These are phyloP conservation scores for Scalopus aquaticus DNA, from an alignment of 2,113 vertebrate genomes.

Conservation along the genomic window DNA sequence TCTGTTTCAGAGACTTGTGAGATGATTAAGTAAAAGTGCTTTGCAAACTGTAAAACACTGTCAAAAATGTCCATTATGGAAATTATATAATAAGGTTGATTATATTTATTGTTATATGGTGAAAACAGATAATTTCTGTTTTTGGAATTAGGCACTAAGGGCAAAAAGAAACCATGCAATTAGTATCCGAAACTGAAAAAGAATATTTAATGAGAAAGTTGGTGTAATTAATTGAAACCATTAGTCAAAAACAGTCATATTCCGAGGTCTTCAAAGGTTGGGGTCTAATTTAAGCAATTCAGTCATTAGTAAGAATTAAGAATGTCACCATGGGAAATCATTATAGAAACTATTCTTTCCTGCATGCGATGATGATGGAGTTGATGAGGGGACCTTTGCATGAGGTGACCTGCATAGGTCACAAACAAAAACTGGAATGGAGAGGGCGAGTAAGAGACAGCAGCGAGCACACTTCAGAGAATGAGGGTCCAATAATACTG, in stretches of 20 bases:
- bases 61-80: constrained; percentile 50
- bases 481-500: background rate
- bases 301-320: background rate
- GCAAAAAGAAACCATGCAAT: background rate
- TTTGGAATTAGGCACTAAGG: background rate
- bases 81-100: constrained; percentile 40
- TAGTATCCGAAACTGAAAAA: constrained; percentile 10
- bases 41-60: constrained; percentile 24
- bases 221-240: background rate
- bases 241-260: background rate
- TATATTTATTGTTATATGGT: constrained; percentile 33
- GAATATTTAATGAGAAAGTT: background rate
- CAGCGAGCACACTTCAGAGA: background rate
- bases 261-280: background rate
- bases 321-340: background rate
- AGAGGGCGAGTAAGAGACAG: background rate
- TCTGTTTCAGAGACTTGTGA: constrained; percentile 31
- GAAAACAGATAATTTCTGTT: constrained; percentile 45
- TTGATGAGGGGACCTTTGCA: background rate
- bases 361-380: background rate
- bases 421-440: rapidly evolving
- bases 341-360: background rate
- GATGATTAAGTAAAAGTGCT: constrained; percentile 42
- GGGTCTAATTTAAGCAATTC: background rate
- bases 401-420: background rate